A percentile compares a stretch with the other conserved stretches of the same genome.
phyloP scores from a whole-genome alignment of 1,140 invertebrate species.

The Ctenoplectra terminalis region DNA sequence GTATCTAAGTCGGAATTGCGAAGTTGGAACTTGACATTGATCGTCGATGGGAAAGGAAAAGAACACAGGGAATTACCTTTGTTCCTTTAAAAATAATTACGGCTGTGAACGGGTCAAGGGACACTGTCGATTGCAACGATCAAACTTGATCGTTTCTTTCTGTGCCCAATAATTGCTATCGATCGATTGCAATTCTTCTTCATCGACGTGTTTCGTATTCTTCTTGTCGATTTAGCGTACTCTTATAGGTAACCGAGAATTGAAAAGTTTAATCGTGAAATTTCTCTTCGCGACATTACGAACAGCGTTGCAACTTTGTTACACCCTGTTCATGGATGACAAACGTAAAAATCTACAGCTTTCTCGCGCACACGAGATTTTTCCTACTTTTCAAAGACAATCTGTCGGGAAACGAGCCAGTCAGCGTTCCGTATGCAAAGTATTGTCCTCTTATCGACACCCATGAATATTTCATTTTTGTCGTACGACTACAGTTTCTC shows the following conservation, averaged over 20 bases:
- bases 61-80: neutral
- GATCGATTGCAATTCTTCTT: neutral
- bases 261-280: neutral
- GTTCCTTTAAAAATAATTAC: neutral
- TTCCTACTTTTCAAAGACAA: neutral
- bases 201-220: no score
- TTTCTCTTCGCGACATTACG: neutral
- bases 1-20: neutral
- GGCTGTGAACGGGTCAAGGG: neutral
- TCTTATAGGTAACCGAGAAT: neutral
- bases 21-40: neutral
- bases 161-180: neutral
- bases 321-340: no score
- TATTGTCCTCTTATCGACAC: conserved; percentile 21
- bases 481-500: neutral
- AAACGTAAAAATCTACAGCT: neutral
- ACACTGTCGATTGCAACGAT: neutral
- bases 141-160: neutral
- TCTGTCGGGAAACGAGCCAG: neutral
- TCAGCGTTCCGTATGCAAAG: conserved; percentile 17
- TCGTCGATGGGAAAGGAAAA: neutral
- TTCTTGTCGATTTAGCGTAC: neutral
- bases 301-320: conserved; percentile 7
- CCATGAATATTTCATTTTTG: conserved; percentile 52
- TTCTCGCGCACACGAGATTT: neutral